Base-by-base conservation (phyloP, 2,888 invertebrate species). In the Platynereis dumerilii region DNA sequence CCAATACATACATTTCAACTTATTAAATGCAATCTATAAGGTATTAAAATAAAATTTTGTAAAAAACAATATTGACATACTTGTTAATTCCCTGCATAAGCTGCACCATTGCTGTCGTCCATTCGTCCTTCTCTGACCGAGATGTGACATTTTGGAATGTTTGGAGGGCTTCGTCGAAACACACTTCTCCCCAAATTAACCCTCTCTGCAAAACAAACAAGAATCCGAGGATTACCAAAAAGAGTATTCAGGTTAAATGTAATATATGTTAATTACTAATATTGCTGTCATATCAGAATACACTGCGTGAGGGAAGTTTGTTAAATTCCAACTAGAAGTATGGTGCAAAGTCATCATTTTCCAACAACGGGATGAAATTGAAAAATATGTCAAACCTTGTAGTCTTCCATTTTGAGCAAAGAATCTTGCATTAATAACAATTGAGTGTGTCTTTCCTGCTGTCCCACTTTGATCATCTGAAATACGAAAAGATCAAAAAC, bases 101-200 rank as follows among this genome's bases (percentile, higher is more conserved):
- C 78, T 84, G 86, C 12, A 87, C 83, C 62, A 83, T 74, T 52
- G 86, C 86, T 26, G 81, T 77, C 0, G 86, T 83, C 87, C 88
- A 88, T 80, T 78, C 76, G 39, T 87, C 82, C 45, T 74, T 76
- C 24, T 69, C 70, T 24, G 73, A 72, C 20, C 71, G 69, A 2
- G 66, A 69, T 5, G 68, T 65, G 5, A 74, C 73, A 26, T 73
- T 72, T 58, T 80, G 75, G 71, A 85, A 86, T 44, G 89, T 88
- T 60, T 88, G 87, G 60, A 92, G 86, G 1, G 91, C 87, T 85
- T 93, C 93, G 78, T 91, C 88, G 26, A 93, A 85, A 75, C 91
- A 91, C 62, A 87, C 89, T 74, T 93, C 90, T 1, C 90, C 89
- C 92, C 92, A 94, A 71, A 89, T 85, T 68, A 81, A 54, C 64